Evolutionary conservation across 2,113 vertebrate genomes (phyloP), one percentile per base, ranked within the genome.

Genomic region (Corythornis vintsioides): DNA sequence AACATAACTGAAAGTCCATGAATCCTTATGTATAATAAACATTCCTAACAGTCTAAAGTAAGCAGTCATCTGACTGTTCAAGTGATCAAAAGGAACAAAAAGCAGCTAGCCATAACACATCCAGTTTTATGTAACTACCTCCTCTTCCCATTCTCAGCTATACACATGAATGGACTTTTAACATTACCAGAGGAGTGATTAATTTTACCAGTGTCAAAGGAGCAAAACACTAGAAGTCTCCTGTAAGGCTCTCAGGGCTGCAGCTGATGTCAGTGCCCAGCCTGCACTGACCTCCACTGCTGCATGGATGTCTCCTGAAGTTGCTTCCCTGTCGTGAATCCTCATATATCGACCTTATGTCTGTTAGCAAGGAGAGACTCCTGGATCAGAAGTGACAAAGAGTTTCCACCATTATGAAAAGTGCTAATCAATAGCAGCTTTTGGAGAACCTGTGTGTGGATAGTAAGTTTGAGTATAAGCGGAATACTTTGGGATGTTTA

Each of bases 21-120:
- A 87, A 82, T 89, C 91, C 33, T 65, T 55, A n/a, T 25, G 33
- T 83, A 38, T 79, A 85, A 69, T n/a, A 92, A 93, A 89, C 55
- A 57, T 43, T 29, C 38, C 35, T 86, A 79, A 70, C 12, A 83
- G 78, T 42, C 63, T 83, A 61, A 91, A 89, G 60, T 83, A 93
- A 88, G 78, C 87, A 88, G 71, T 28, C 71, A 69, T 85, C 38
- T 55, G 25, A 87, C 78, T 83, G 66, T 73, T 79, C n/a, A 89
- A 87, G 89, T 47, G 69, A 92, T 85, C 59, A 95, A 85, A 85
- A 15, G 43, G 70, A 66, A 50, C 0, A 0, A 80, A 94, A 83
- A 94, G 72, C 91, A 94, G 71, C 78, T 89, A 94, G 82, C 78
- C 93, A 85, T 92, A 92, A 91, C 89, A 91, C 17, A 92, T 57